Base-by-base conservation (phyloP, 2,113 vertebrate species). In the Nothoprocta perdicaria region DNA sequence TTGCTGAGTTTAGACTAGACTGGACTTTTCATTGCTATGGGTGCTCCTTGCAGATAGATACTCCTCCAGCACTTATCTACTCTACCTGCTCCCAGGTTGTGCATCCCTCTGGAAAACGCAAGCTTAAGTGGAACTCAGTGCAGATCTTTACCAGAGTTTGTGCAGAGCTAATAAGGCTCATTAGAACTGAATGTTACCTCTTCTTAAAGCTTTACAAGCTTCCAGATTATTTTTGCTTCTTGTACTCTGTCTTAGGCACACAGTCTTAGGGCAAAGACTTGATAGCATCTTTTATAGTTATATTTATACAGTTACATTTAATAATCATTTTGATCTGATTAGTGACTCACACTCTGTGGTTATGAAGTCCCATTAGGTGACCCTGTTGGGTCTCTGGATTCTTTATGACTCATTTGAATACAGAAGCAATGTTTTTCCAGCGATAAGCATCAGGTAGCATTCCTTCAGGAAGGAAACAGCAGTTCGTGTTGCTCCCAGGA, bases 11-110 rank as follows among this genome's bases (percentile, higher is more conserved):
- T 33, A 63, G 48, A 45, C 10, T 16, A n/a, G 24, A 55, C n/a
- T 68, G 67, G 60, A 35, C 41, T 73, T 73, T 21, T 23, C 26
- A 4, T 57, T 78, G 29, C 4, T 26, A 19, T 27, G 26, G 14
- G 26, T 53, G 52, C 52, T 53, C 52, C 16, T 27, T 74, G 38
- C 38, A 48, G 38, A 24, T 33, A 61, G 33, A 33, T 77, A 14
- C 19, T 5, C 22, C 31, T n/a, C 14, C 33, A 38, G 41, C 0
- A 2, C 48, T 69, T 14, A 9, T 45, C 1, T 1, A 14, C 72
- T 84, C 33, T 23, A 14, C 33, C 1, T 6, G 14, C 26, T 12
- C 53, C 17, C 14, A 13, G 40, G 33, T 46, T 35, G 46, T 18
- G 29, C 29, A 24, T 62, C 65, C 53, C 46, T 5, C n/a, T 60